These are phyloP conservation scores for Ameiurus melas DNA, from an alignment of 2,113 vertebrate species.

Conservation along the genomic window DNA sequence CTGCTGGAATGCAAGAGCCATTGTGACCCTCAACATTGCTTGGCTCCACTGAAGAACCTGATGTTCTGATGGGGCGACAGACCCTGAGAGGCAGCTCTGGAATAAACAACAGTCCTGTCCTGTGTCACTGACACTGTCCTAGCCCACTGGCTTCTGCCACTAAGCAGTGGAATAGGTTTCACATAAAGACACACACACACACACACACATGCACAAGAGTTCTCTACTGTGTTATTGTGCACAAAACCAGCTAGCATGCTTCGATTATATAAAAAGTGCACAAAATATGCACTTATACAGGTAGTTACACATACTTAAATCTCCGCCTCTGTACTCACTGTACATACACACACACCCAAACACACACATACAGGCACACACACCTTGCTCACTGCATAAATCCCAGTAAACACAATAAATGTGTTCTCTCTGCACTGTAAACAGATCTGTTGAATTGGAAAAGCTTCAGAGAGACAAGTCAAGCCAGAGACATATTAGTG, in stretches of 20 bases:
- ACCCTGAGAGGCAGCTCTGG: constrained; percentile 5
- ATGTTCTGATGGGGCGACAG: neutral
- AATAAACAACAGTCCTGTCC: constrained; percentile 32
- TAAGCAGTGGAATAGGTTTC: neutral
- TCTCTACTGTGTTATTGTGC: neutral
- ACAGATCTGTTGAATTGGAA: constrained; percentile 62
- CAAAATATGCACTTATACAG: neutral
- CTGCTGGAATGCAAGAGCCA: neutral
- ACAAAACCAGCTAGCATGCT: constrained; percentile 30
- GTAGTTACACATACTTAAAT: constrained; percentile 4
- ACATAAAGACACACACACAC: constrained; percentile 44
- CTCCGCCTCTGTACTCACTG: constrained; percentile 22
- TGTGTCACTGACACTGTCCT: constrained; percentile 37
- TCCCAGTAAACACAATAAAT: constrained; percentile 70
- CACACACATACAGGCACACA: constrained; percentile 56
- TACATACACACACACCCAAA: constrained; percentile 53
- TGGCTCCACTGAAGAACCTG: neutral
- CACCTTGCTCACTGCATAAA: constrained; percentile 55
- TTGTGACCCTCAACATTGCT: neutral
- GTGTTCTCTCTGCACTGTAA: constrained; percentile 66
- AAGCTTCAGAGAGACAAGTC: constrained; percentile 63
- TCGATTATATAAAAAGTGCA: constrained; percentile 20
- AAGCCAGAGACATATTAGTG: constrained; percentile 62
- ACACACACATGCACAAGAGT: constrained; percentile 24
- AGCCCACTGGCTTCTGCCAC: neutral